Base-by-base conservation (phyloP, 2,113 vertebrate genomes). In the Microcebus ravelobensis region DNA sequence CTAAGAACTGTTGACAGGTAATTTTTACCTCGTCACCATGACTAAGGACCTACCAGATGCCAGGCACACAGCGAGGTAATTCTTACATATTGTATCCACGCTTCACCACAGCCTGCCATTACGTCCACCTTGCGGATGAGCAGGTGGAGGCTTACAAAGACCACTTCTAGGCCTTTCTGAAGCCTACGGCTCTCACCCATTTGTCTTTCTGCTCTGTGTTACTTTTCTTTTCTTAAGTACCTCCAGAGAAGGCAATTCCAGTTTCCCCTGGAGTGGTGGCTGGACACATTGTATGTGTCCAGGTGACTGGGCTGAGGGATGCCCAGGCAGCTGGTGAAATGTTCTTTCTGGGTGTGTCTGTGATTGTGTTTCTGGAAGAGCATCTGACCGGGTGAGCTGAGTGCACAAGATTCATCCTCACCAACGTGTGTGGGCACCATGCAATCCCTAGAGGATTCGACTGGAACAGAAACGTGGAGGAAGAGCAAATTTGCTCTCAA, bases 41-140 rank as follows among this genome's bases (percentile, higher is more conserved):
- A 23, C 1, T 23, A 45, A 88, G 34, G 2, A 0, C 29, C 21
- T 52, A 39, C 27, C 17, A 7, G 42, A 14, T 29, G 59, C 48
- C 36, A 42, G 55, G 67, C 1, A 52, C 17, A 25, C 5, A 39
- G 31, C 23, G 4, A 18, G 31, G 39, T 5, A 0, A 57, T n/a
- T 20, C 25, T 3, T 34, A 11, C 4, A 7, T 1, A 6, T 10
- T 7, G 5, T 1, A 2, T 17, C 17, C 45, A 11, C 5, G 2
- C 42, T 63, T 57, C 18, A 42, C 18, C 8, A 25, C 14, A 25
- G n/a, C 13, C n/a, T 18, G 1, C 23, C 39, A 36, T 67, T 31
- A 8, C n/a, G 7, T 52, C 45, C 8, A 52, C 55, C 42, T 52
- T 48, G 36, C 12, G 77, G 31, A 34, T 20, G 1, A 34, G 55